These are phyloP conservation scores for Carterocephalus palaemon DNA, from an alignment of 2,888 invertebrate species.

Conservation along the genomic window DNA sequence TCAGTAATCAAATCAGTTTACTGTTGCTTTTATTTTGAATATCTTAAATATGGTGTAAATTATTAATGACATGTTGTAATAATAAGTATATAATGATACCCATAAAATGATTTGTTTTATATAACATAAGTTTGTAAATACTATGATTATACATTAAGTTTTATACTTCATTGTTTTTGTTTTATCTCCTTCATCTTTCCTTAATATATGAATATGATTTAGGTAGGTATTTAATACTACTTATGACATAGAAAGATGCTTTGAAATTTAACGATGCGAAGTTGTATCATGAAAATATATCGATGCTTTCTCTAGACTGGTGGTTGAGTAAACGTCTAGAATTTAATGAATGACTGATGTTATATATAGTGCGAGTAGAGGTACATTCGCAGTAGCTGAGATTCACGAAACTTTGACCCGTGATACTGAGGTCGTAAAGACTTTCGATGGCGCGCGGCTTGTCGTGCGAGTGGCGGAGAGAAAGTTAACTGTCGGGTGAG, in stretches of 20 bases:
- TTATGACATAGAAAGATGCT: no score
- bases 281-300: no score
- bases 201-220: no score
- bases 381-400: conserved; percentile 26
- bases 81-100: conserved; percentile 76
- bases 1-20: conserved; percentile 68
- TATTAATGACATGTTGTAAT: conserved; percentile 76
- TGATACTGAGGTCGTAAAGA: conserved; percentile 55
- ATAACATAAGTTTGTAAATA: conserved; percentile 78
- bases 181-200: conserved; percentile 42
- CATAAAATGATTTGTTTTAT: conserved; percentile 78
- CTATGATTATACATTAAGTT: conserved; percentile 79
- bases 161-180: conserved; percentile 75
- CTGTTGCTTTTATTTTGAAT: conserved; percentile 76
- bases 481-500: conserved; percentile 80
- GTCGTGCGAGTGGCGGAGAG: conserved; percentile 61
- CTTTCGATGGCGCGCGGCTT: conserved; percentile 72
- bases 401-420: conserved; percentile 65
- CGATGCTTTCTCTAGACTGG: no score
- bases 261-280: no score
- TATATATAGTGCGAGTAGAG: conserved; percentile 7
- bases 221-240: no score
- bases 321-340: no score
- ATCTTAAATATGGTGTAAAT: conserved; percentile 71
- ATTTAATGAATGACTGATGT: no score